Evolutionary conservation across 2,888 invertebrate species (phyloP).

Genomic region (Zaprionus lineosus): DNA sequence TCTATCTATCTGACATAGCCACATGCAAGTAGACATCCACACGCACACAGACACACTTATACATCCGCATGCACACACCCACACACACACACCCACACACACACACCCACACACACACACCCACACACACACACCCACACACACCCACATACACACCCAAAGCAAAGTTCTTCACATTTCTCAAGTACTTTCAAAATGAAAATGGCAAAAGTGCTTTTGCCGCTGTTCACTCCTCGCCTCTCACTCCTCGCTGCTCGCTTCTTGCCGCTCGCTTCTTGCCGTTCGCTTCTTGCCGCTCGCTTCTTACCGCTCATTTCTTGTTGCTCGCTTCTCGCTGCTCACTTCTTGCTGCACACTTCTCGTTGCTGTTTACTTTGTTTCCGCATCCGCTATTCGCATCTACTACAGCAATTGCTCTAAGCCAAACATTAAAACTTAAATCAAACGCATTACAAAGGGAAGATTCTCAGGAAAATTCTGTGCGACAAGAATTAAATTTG

Average conservation of each 20-base stretch:
- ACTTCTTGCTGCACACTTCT: conserved; percentile 22
- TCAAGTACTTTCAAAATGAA: conserved; percentile 50
- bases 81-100: conserved; percentile 12
- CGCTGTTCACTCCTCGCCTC: conserved; percentile 13
- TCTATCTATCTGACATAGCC: too few relatives aligned
- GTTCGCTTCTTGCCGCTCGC: conserved; percentile 24
- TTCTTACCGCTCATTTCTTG: conserved; percentile 25
- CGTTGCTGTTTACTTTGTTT: conserved; percentile 41
- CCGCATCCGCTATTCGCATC: conserved; percentile 44
- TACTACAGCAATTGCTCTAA: conserved; percentile 26
- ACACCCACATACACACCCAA: conserved; percentile 16
- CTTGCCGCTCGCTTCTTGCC: conserved; percentile 11
- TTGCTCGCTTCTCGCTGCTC: conserved; percentile 42
- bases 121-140: conserved; percentile 8
- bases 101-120: conserved; percentile 12
- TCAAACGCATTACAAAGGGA: conserved; percentile 29
- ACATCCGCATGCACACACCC: conserved; percentile 11
- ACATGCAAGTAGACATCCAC: too few relatives aligned
- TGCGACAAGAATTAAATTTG: conserved; percentile 14
- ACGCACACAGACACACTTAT: conserved; percentile 14
- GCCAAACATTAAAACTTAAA: conserved; percentile 44
- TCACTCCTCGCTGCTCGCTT: conserved; percentile 13
- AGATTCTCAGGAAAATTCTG: background rate
- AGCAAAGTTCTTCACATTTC: conserved; percentile 48
- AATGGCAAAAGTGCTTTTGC: conserved; percentile 40